phyloP scores from a whole-genome alignment of 2,113 vertebrate genomes.

The Rhinichthys klamathensis region DNA sequence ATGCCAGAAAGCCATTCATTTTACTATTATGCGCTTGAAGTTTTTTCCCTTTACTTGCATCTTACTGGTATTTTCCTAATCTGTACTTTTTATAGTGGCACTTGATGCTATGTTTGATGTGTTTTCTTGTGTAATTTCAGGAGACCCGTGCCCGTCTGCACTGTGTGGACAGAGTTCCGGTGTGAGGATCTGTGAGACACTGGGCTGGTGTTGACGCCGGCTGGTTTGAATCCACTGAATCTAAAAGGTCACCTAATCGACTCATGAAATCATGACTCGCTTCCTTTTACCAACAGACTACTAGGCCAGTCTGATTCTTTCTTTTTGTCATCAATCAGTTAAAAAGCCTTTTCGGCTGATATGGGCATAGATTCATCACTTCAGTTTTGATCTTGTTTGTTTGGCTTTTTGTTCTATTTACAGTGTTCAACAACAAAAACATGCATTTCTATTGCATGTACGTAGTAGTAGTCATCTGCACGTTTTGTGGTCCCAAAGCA shows the following conservation, averaged over 20 bases:
- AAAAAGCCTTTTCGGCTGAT: background rate
- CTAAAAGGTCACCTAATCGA: conserved; percentile 29
- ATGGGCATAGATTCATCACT: conserved; percentile 2
- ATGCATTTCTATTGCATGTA: background rate
- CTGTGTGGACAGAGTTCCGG: conserved; percentile 46
- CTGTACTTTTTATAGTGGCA: background rate
- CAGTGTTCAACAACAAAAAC: background rate
- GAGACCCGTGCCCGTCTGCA: conserved; percentile 62
- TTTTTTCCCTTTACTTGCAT: background rate
- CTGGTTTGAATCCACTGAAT: conserved; percentile 30
- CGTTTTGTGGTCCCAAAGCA: conserved; percentile 10
- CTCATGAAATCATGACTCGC: conserved; percentile 10
- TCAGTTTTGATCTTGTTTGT: background rate
- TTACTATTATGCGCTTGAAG: conserved; percentile 47
- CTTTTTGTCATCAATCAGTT: background rate
- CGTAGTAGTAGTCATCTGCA: background rate
- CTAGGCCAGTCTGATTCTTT: background rate
- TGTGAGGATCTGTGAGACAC: conserved; percentile 50
- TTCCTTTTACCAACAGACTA: conserved; percentile 7
- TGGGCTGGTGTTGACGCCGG: conserved; percentile 22
- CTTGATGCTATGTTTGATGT: background rate
- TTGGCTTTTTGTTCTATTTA: conserved; percentile 19
- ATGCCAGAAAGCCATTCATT: background rate
- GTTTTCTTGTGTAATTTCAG: conserved; percentile 55
- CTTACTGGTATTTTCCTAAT: conserved; percentile 4